Evolutionary conservation across 2,113 vertebrate species (phyloP), one percentile per base, ranked within the genome.

Genomic region (Phaethon lepturus): DNA sequence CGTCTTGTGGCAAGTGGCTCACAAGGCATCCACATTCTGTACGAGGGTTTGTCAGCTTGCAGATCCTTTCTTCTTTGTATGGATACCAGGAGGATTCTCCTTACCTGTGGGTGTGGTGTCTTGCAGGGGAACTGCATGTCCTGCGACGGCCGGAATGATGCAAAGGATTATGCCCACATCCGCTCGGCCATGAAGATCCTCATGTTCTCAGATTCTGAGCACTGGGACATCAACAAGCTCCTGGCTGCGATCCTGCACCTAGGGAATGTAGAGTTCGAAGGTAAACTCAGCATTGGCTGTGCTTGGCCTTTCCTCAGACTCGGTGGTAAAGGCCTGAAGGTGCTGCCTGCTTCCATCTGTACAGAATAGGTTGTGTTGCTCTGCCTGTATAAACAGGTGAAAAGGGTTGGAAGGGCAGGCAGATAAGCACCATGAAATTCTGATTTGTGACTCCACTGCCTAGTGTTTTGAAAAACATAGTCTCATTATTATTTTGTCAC

Each of bases 151-250:
- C 98, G 98, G 14, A 98, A 98, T 3, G 99, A 99, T 0, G 92
- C 98, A 3, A 98, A 98, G 91, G 99, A 99, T 72, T 99, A 99
- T 1, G 98, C 99, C 29, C 98, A 99, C 58, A 98, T 99, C 88
- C 98, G 98, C 56, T 99, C 99, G 0, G 99, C 99, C 17, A 98
- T 99, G 98, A 99, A 99, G 98, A 99, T 99, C 97, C 98, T 99
- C 74, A 99, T 97, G 84, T 99, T 99, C 98, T 98, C 99, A 1
- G 99, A 99, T 69, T 98, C 98, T 0, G 99, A 99, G 85, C 98
- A 98, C 74, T 99, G 99, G 99, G 99, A 99, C 91, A 98, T 99
- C 97, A 99, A 95, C 93, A 99, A 99, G 93, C 97, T 99, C 59
- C 98, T 99, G 71, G 99, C 99, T 29, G 98, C 99, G 1, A 98